These are phyloP conservation scores for Isichthys henryi DNA, from an alignment of 2,113 vertebrate genomes.

Conservation along the genomic window DNA sequence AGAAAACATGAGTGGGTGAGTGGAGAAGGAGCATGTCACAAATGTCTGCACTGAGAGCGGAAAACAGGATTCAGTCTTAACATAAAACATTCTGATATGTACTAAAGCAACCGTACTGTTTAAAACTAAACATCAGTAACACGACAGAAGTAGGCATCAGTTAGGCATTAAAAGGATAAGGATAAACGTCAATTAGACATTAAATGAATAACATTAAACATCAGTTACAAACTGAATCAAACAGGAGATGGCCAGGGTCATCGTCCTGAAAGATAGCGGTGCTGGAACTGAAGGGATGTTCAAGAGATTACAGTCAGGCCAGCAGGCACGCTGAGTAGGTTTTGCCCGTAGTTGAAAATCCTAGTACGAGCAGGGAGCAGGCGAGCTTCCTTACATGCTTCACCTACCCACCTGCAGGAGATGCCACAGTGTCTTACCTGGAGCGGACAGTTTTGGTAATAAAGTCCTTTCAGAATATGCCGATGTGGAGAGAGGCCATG, in stretches of 20 bases:
- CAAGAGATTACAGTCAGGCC: neutral
- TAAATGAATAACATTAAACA: neutral
- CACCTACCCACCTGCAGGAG: neutral
- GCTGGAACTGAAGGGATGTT: too few relatives aligned
- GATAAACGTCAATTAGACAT: neutral
- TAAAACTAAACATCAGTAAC: neutral
- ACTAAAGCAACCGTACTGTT: neutral
- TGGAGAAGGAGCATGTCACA: neutral
- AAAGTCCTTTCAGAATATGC: neutral
- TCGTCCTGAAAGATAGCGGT: neutral
- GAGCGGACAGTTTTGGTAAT: neutral
- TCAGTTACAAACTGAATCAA: neutral
- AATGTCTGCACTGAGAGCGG: neutral
- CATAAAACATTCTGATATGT: neutral
- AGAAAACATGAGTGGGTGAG: neutral
- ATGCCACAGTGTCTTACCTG: too few relatives aligned
- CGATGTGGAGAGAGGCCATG: neutral
- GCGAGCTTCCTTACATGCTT: slow-evolving; percentile 2
- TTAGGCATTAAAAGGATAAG: neutral
- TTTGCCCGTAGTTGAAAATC: slow-evolving; percentile 1
- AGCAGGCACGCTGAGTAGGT: neutral
- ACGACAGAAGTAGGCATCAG: neutral
- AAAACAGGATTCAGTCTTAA: neutral
- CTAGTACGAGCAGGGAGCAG: slow-evolving; percentile 13
- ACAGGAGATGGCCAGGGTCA: neutral